These are phyloP conservation scores for Hydrozoanthus gracilis DNA, from an alignment of 92 coral and sea anemone species.

Conservation along the genomic window DNA sequence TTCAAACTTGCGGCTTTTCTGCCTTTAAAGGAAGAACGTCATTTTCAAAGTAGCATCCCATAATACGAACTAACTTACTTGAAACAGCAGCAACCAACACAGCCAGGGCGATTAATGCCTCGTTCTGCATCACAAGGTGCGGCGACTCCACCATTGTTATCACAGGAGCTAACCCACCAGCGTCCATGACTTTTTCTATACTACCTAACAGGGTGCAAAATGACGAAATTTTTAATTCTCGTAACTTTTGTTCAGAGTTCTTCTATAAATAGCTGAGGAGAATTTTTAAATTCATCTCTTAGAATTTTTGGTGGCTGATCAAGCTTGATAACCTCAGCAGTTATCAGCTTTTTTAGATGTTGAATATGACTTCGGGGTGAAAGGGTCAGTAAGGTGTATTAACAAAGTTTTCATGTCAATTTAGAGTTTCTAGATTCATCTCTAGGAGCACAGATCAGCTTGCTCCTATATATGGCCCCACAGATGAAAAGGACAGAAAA, in stretches of 20 bases:
- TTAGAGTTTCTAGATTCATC: too few relatives aligned
- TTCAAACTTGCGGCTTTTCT: too few relatives aligned
- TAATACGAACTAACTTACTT: conserved; percentile 48
- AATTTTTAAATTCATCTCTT: too few relatives aligned
- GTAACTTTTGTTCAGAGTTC: too few relatives aligned
- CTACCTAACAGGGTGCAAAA: conserved; percentile 52
- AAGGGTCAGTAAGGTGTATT: conserved; percentile 63
- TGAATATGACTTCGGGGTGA: too few relatives aligned
- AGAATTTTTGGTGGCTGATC: too few relatives aligned
- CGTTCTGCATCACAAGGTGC: conserved; percentile 89
- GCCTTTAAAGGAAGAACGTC: too few relatives aligned
- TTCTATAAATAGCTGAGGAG: too few relatives aligned
- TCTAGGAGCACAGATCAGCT: too few relatives aligned
- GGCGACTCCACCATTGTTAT: conserved; percentile 80
- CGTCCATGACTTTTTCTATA: conserved; percentile 68
- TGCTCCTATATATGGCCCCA: conserved; percentile 32
- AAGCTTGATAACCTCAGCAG: too few relatives aligned
- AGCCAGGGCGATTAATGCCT: conserved; percentile 90
- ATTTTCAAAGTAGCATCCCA: background rate
- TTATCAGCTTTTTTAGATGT: too few relatives aligned
- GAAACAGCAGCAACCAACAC: conserved; percentile 71
- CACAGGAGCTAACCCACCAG: conserved; percentile 80
- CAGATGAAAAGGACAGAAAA: background rate
- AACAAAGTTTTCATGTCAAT: conserved; percentile 54
- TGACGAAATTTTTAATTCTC: too few relatives aligned